Base-by-base conservation (phyloP, 1,140 invertebrate species). In the Neotoxoptera formosana region DNA sequence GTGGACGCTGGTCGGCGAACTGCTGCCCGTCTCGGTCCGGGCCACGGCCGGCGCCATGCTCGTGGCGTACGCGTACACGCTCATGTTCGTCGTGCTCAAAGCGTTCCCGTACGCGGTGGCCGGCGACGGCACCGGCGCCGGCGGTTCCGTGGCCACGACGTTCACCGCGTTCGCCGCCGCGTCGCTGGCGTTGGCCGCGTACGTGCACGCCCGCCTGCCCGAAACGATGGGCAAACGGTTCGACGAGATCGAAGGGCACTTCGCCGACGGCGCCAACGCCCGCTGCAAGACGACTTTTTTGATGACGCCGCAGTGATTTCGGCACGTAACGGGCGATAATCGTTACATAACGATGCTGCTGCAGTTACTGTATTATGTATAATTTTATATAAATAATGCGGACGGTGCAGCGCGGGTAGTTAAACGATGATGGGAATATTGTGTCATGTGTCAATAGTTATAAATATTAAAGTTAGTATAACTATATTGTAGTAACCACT, bases 181-280 rank as follows among this genome's bases (percentile, higher is more conserved):
- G 17, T 97, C 97, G 56, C 94, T 96, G 14, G 20, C 96, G 9
- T 96, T 96, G 17, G 95, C 96, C 34, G 94, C 96, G 23, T 96
- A 97, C 94, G 95, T 97, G 45, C 96, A 96, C 91, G 95, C 97
- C 60, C 96, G 96, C 93, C 94, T 98, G 47, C 97, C 97, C 3
- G 97, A 98, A 95, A 98, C 97, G 0, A 96, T 97, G 93, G 97
- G 97, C 0, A 97, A 96, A 95, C 96, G 95, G 17, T 96, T 98
- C 91, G 94, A 94, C 23, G 96, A 96, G 94, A 96, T 96, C 94
- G 96, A 96, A 94, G 94, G 94, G 34, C 95, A 95, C 93, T 96
- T 96, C 36, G 34, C 93, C 11, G 51, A 41, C 8, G 60, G 11
- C 60, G 14, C 4, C 76, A n/a, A n/a, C 76, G 17, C 20, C 2